Conservation (phyloP, 2,113 vertebrate species). For the Laterallus jamaicensis region DNA sequence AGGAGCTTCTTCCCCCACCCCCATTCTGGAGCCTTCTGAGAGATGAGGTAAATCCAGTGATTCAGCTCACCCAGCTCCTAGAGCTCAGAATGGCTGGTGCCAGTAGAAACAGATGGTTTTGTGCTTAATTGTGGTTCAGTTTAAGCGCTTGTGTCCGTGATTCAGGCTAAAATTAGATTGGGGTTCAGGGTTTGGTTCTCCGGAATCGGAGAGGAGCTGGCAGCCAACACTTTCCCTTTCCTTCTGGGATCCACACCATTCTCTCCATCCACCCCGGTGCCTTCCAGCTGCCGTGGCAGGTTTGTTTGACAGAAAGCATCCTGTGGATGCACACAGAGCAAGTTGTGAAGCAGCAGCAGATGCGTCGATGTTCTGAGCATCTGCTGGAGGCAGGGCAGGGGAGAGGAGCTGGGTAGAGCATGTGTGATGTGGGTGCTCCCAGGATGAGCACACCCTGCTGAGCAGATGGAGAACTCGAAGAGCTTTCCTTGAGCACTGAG, state of each 20-base stretch:
- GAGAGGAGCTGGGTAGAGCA: background rate
- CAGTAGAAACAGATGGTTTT: background rate
- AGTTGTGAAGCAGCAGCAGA: background rate
- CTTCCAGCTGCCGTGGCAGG: background rate
- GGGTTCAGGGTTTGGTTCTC: background rate
- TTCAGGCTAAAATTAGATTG: background rate
- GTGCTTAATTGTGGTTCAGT: background rate
- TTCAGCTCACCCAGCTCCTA: background rate
- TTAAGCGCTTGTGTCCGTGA: background rate
- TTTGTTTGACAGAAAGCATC: background rate
- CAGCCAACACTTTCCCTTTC: background rate
- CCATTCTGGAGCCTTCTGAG: background rate
- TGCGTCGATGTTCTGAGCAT: background rate
- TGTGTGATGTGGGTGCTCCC: background rate
- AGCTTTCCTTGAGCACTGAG: background rate
- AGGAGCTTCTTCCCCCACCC: background rate
- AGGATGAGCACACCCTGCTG: background rate
- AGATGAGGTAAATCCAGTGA: background rate
- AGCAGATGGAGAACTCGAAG: background rate
- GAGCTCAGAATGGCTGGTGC: background rate
- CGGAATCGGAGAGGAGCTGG: background rate
- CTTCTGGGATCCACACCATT: background rate
- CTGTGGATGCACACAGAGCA: background rate
- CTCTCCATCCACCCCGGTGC: background rate
- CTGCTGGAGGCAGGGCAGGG: constrained; percentile 14